Base-by-base conservation (phyloP, 2,888 invertebrate species). In the Dryocosmus kuriphilus region DNA sequence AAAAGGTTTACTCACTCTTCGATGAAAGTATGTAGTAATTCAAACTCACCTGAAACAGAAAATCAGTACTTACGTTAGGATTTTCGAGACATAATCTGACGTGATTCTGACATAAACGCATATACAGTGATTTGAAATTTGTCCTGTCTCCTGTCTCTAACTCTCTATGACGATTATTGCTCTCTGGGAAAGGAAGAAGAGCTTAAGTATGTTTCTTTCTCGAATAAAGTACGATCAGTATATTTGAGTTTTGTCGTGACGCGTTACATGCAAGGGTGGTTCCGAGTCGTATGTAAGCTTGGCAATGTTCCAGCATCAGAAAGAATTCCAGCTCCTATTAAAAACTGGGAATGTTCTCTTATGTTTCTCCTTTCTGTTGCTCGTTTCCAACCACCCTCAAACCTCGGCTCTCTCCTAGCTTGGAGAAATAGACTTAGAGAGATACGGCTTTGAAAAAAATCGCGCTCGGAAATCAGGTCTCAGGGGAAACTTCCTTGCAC, bases 291-390 rank as follows among this genome's bases (percentile, higher is more conserved):
- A 79, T 80, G 82, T 78, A 81, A 78, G 79, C 79, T 86, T 86
- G 89, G 89, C 88, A 62, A 22, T 57, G 62, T 74, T 87, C 89
- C 89, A 89, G 79, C 80, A 84, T 86, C 81, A 79, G 81, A 81
- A 85, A 86, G 87, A 85, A 87, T 87, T 81, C 84, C 77, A 60
- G 80, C 78, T 83, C 83, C 84, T 84, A 86, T 89, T 88, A 86
- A 87, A 88, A 88, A 87, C 83, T 80, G 65, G 80, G 80, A 86
- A 86, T 84, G 87, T 85, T 83, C 84, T 86, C 86, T 85, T 85
- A 84, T 82, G 82, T 84, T 84, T 85, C 80, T 79, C 75, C 80
- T 38, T 35, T 38, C 71, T 41, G 74, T 75, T 78, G n/a, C 60
- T 51, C 74, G 76, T 35, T 38, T n/a, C 14, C 7, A 63, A 51